Base-by-base conservation (phyloP, 2,888 invertebrate species). In the Diogma glabrata region DNA sequence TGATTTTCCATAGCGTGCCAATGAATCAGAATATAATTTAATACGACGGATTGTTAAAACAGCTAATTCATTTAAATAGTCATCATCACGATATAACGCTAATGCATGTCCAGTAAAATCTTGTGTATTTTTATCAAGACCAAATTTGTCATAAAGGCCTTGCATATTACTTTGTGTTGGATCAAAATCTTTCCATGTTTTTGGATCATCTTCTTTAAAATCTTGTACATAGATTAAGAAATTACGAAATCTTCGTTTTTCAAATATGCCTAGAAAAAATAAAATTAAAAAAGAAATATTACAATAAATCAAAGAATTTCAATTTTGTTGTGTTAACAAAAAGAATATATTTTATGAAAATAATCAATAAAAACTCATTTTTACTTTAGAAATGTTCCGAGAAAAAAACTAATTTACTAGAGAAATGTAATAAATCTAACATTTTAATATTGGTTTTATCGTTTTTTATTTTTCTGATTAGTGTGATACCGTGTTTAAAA, bases 41-140 rank as follows among this genome's bases (percentile, higher is more conserved):
- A 99, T 95, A 63, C 94, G 84, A 56, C 82, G 81, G 59, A 99
- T 87, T 14, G 94, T 89, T 63, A 87, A 87, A 56, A 83, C 76
- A 56, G 93, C 94, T 53, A 87, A 86, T 64, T 87, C 82, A 58
- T 79, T 78, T 57, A 95, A 78, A 70, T 97, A 97, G 55, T 84
- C 87, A 65, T 92, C 91, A 67, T 92, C 84, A 57, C 95, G 77
- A 71, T 92, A 91, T 54, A 99, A 77, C 51, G 96, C 97, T 60
- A 99, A 72, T 28, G 99, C 97, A 72, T 99, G 99, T 7, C 99
- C 99, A 50, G 95, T 96, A 65, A 99, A 96, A 67, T 99, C 97
- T 70, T 93, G 92, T 57, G 96, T 99, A 71, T 96, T 96, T 67
- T 82, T 87, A 63, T 99, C 97, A 55, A 99, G 76, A 47, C 89